These are phyloP conservation scores for Plecturocebus donacophilus DNA, from an alignment of 2,113 vertebrate genomes.

Conservation along the genomic window DNA sequence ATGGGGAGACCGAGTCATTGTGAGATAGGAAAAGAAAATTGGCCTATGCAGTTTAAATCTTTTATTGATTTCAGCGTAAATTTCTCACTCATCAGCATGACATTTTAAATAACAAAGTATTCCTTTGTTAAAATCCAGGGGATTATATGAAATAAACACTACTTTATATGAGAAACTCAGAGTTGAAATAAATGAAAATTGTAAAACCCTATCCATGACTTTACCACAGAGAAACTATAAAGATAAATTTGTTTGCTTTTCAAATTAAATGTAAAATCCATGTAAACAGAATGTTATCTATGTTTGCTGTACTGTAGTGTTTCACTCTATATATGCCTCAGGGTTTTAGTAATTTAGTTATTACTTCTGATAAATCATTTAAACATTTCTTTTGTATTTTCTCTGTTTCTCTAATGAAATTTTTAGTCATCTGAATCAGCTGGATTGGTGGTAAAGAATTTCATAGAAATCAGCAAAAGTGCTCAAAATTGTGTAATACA, in stretches of 20 bases:
- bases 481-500: neutral
- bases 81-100: neutral
- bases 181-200: neutral
- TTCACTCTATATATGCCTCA: neutral
- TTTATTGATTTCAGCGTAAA: neutral
- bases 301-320: neutral
- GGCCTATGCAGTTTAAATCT: neutral
- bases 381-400: constrained; percentile 23
- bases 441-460: constrained; percentile 14
- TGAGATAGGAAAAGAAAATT: neutral
- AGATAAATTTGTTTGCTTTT: constrained; percentile 8
- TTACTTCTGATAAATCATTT: neutral
- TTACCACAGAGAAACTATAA: neutral
- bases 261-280: neutral
- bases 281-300: neutral
- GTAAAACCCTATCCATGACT: neutral
- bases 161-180: neutral
- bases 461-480: neutral
- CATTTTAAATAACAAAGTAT: constrained; percentile 9
- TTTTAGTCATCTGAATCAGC: neutral
- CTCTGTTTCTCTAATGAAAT: neutral
- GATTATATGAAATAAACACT: neutral
- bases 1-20: neutral
- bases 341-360: constrained; percentile 27
- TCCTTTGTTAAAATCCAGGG: constrained; percentile 22